Conservation (phyloP, 2,888 invertebrate genomes). For the Eledone cirrhosa region DNA sequence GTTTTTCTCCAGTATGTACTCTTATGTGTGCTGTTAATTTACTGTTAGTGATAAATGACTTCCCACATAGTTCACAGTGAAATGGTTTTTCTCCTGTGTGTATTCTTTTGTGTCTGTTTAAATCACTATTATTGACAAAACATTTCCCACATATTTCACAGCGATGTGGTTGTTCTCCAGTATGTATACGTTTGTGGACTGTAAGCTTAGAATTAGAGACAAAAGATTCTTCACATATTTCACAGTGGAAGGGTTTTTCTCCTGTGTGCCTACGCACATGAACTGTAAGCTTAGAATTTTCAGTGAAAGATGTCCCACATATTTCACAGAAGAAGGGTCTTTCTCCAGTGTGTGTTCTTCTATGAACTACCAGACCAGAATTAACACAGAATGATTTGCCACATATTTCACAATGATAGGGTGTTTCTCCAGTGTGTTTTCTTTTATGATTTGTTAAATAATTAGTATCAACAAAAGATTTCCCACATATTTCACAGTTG, state of each 20-base stretch:
- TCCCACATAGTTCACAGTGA: too few species aligned
- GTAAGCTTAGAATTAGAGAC: conserved; percentile 31
- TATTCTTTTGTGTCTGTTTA: background rate
- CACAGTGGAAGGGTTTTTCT: conserved; percentile 32
- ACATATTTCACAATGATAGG: background rate
- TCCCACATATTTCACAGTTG: too few species aligned
- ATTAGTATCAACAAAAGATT: too few species aligned
- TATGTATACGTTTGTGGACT: conserved; percentile 64
- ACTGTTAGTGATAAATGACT: too few species aligned
- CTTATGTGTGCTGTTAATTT: too few species aligned
- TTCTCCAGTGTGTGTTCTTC: conserved; percentile 38
- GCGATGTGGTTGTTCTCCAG: conserved; percentile 65
- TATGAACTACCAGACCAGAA: conserved; percentile 24
- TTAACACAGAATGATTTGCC: background rate
- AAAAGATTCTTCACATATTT: conserved; percentile 30
- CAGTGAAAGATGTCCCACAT: conserved; percentile 33
- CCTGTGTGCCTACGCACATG: conserved; percentile 25
- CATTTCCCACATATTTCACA: conserved; percentile 63
- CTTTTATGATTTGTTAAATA: conserved; percentile 31
- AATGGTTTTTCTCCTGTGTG: conserved; percentile 63
- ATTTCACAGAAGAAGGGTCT: conserved; percentile 37
- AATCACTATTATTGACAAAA: conserved; percentile 57
- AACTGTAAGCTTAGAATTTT: conserved; percentile 10
- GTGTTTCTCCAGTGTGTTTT: background rate
- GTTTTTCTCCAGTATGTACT: too few species aligned